Evolutionary conservation across 2,888 invertebrate species (phyloP).

Genomic region (Drosophila vallismaia): DNA sequence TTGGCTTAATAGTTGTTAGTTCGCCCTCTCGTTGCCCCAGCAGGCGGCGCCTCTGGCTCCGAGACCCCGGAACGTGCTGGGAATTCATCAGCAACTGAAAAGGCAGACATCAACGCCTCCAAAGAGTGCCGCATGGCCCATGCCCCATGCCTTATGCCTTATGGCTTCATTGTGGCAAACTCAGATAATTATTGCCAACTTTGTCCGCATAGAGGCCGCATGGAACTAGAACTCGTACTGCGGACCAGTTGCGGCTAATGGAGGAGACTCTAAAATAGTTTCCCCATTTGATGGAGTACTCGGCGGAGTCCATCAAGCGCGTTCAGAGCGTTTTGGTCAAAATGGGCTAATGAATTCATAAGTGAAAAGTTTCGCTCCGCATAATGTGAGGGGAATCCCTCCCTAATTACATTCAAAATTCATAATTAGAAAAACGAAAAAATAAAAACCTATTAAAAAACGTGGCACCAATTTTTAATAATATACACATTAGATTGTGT

Average conservation of each 20-base stretch:
- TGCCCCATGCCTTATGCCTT: slow-evolving; percentile 38
- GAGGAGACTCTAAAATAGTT: slow-evolving; percentile 1
- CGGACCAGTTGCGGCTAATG: background rate
- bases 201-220: slow-evolving; percentile 9
- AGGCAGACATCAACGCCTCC: slow-evolving; percentile 13
- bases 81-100: slow-evolving; percentile 32
- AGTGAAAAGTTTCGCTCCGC: slow-evolving; percentile 9
- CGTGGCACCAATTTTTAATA: background rate
- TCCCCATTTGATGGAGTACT: background rate
- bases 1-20: slow-evolving; percentile 56
- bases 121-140: background rate
- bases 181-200: slow-evolving; percentile 61
- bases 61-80: slow-evolving; percentile 17
- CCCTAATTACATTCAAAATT: background rate
- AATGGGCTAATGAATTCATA: slow-evolving; percentile 9
- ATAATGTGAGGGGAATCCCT: too few species aligned
- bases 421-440: background rate
- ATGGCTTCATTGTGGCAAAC: slow-evolving; percentile 23
- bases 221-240: too few species aligned
- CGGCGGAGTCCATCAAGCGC: background rate
- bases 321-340: background rate
- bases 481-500: too few species aligned
- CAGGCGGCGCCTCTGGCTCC: too few species aligned
- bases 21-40: too few species aligned
- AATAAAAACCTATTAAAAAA: background rate